Percentiles rank a stretch among this genome's conserved stretches.
phyloP scores from a whole-genome alignment of 2,113 vertebrate genomes.

The Hippocampus barbouri region DNA sequence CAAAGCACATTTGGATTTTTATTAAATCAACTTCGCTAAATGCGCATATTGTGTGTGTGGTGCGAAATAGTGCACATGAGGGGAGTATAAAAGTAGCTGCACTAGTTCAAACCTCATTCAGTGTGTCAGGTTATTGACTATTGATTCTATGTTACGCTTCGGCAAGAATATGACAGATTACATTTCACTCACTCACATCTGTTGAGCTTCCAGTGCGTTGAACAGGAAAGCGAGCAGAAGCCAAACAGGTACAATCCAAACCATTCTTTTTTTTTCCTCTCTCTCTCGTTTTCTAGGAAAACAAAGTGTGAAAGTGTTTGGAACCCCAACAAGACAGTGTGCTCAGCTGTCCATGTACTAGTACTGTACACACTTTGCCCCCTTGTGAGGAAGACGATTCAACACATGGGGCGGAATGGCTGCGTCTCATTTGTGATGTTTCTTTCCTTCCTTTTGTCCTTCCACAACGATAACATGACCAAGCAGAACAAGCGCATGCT shows the following conservation, averaged over 20 bases:
- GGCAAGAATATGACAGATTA: background rate
- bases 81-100: conserved; percentile 1
- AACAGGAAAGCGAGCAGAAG: conserved; percentile 46
- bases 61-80: background rate
- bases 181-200: background rate
- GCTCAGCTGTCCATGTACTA: background rate
- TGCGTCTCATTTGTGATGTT: too few species aligned
- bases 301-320: conserved; percentile 49
- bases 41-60: background rate
- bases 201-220: conserved; percentile 10
- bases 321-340: background rate
- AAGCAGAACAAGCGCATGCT: background rate
- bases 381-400: too few species aligned
- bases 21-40: background rate
- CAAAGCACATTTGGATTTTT: background rate
- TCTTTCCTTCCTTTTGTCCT: too few species aligned
- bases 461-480: background rate
- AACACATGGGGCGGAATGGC: too few species aligned
- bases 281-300: conserved; percentile 32
- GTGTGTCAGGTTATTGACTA: background rate
- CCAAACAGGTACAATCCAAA: conserved; percentile 46
- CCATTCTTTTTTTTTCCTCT: background rate
- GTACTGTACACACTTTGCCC: too few species aligned
- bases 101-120: background rate
- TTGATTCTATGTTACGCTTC: background rate